phyloP scores from a whole-genome alignment of 1,140 invertebrate genomes.

The Elysia chlorotica region DNA sequence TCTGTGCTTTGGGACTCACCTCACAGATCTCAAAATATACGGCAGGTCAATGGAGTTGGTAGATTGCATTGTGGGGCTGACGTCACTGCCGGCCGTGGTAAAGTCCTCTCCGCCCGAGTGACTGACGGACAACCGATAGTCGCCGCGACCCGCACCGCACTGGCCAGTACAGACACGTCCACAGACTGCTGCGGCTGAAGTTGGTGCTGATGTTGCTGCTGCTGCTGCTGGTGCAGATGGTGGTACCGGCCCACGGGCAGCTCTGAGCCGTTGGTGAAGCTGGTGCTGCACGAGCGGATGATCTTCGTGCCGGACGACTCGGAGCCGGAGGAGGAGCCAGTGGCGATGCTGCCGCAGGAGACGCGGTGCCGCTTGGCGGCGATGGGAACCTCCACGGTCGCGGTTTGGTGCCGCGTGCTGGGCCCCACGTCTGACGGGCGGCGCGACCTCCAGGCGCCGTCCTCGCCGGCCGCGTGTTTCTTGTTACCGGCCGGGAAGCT shows the following conservation, averaged over 20 bases:
- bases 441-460: too few species aligned
- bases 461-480: too few species aligned
- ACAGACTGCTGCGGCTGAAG: neutral
- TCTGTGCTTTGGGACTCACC: too few species aligned
- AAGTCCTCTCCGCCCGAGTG: neutral
- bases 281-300: conserved; percentile 15
- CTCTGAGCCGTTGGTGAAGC: conserved; percentile 4
- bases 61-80: conserved; percentile 2
- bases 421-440: too few species aligned
- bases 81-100: neutral
- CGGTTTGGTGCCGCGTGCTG: too few species aligned
- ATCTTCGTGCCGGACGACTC: conserved; percentile 10
- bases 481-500: too few species aligned
- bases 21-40: conserved; percentile 21
- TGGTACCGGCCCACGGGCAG: conserved; percentile 12
- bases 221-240: conserved; percentile 17
- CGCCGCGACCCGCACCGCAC: conserved; percentile 13
- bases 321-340: neutral
- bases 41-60: neutral
- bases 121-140: conserved; percentile 19
- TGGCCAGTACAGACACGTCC: conserved; percentile 14
- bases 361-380: conserved; percentile 1
- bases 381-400: neutral
- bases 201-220: conserved; percentile 10
- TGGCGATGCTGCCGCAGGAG: conserved; percentile 3